Evolutionary conservation across 2,888 invertebrate species (phyloP).

Genomic region (Limnephilus lunatus): DNA sequence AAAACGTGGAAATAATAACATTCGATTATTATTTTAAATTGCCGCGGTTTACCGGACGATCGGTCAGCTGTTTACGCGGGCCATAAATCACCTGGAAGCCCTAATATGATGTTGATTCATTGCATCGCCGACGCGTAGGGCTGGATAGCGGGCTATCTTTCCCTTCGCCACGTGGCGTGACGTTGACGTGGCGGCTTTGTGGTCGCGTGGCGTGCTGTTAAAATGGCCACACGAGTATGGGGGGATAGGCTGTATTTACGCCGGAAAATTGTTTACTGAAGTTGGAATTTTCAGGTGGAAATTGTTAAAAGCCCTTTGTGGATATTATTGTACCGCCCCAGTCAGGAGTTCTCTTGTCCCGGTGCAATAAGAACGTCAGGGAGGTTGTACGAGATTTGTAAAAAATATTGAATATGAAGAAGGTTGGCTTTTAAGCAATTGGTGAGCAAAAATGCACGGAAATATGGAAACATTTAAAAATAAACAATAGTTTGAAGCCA

Average conservation of each 20-base stretch:
- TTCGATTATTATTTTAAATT: slow-evolving; percentile 65
- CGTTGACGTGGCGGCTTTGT: slow-evolving; percentile 16
- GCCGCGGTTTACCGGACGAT: slow-evolving; percentile 58
- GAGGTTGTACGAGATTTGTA: too few species aligned
- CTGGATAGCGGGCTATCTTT: not conserved
- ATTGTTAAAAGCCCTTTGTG: not conserved
- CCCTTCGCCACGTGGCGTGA: slow-evolving; percentile 7
- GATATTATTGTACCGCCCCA: not conserved
- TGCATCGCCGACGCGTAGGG: slow-evolving; percentile 20
- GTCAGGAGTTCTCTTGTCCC: not conserved
- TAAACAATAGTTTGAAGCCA: too few species aligned
- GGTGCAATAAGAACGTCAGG: not conserved
- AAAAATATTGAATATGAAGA: too few species aligned
- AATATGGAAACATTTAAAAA: too few species aligned
- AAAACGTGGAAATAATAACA: slow-evolving; percentile 50
- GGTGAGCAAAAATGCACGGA: too few species aligned
- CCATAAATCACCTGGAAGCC: slow-evolving; percentile 57
- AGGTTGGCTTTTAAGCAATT: too few species aligned
- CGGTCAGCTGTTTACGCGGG: slow-evolving; percentile 50
- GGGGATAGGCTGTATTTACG: not conserved
- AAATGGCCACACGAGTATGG: slow-evolving; percentile 8
- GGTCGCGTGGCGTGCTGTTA: not conserved
- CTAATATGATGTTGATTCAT: slow-evolving; percentile 53
- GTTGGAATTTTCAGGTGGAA: not conserved
- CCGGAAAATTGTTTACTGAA: not conserved